Base-by-base conservation (phyloP, 2,113 vertebrate species). In the Hippopotamus amphibius region DNA sequence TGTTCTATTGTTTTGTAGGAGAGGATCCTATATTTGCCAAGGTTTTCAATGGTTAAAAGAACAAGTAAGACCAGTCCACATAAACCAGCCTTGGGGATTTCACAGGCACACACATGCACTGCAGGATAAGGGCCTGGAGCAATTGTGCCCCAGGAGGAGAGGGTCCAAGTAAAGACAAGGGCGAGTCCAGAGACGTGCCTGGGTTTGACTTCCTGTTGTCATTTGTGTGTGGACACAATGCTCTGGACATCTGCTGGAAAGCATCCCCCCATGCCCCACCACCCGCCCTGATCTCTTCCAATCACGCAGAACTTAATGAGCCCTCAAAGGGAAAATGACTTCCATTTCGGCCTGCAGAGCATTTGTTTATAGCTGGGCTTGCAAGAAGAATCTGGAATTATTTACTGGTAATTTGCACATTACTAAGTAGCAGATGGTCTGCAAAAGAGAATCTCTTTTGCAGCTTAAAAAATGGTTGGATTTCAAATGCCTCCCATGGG, bases 361-460 rank as follows among this genome's bases (percentile, higher is more conserved):
- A 68, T 96, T 97, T 98, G 98, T 98, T 99, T 98, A 98, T 96
- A 96, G 96, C 87, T 83, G 74, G 93, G 95, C 83, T 97, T 97
- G 95, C 94, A 93, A 96, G 95, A 98, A 80, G 74, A 98, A 98
- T 98, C 98, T 98, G 98, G 98, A 98, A 98, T 98, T 98, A 98
- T 98, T 99, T 98, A 98, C 96, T 96, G 97, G 95, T 97, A 97
- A 98, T 98, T 98, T 97, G 97, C 97, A 98, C 65, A 0, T 98
- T 98, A 97, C 98, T 98, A 96, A 98, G 97, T 96, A 98, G 98
- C 98, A 99, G 98, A 98, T 98, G 98, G 94, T 95, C 92, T 97
- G 71, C 98, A 97, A 97, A 98, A 95, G 82, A 93, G 95, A 97
- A 96, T 26, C 90, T 97, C 55, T 88, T 92, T 90, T 98, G 96